Evolutionary conservation across 35 echinoderm and acorn worm genomes (phyloP), one percentile per base, ranked within the genome.

Genomic region (Lytechinus pictus): DNA sequence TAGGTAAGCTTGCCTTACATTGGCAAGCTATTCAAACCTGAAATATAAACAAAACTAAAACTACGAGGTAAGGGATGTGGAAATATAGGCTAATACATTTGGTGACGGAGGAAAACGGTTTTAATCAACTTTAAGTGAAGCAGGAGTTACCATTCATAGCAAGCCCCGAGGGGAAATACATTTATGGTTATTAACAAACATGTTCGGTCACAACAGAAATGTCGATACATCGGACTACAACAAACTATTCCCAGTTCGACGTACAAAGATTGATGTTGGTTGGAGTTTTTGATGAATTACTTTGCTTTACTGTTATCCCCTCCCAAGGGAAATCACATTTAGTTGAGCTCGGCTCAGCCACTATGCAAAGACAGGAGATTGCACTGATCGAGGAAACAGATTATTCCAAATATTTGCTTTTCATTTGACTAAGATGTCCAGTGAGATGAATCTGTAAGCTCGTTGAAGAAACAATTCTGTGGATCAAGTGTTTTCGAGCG

Each of bases 121-220:
- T 79, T 79, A 79, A 79, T 79, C 66, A 79, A 79, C 66, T 79
- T 5, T 24, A 16, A 79, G 66, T 79, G 66, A 3, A 79, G 66
- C 21, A 79, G 66, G 66, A 79, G n/a, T 79, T 79, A 79, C n/a
- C 14, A 79, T 79, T 24, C n/a, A 24, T 24, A 79, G 66, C 66
- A 24, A 79, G 66, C 66, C 66, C 66, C 66, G n/a, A 16, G 66
- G 66, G 66, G 66, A 79, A 79, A 79, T 79, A 79, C 66, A 79
- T 79, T 79, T 79, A 79, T 79, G 66, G 66, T 79, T 79, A 79
- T 79, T 79, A 79, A 79, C 66, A 79, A 79, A 79, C 66, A 79
- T 79, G 66, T 79, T 79, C 66, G 66, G 66, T 79, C 66, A 79
- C 66, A 79, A 24, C 66, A 79, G 19, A 79, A 79, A 79, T 79